Evolutionary conservation across 1,140 invertebrate genomes (phyloP), one percentile per base, ranked within the genome.

Genomic region (Drosophila willistoni): DNA sequence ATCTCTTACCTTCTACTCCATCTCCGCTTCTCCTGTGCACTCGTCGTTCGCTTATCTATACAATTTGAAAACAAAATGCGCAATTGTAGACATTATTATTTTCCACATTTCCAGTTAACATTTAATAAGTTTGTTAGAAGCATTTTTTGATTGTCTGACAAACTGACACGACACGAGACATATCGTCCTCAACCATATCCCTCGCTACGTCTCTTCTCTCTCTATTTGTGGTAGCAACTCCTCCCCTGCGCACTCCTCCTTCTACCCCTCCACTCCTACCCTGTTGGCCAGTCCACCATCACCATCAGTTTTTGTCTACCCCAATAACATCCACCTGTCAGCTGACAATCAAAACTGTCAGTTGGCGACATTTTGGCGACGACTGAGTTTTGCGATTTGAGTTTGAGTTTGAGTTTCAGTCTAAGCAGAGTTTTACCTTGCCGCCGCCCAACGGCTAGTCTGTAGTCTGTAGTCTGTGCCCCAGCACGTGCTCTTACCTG

Each of bases 321-420:
- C 14, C 47, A 56, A 59, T 51, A 25, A 68, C 67, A 57, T 69
- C 69, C 69, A 79, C 51, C 70, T 75, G 79, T 81, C 79, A 82
- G 60, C 76, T 87, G 83, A 69, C 79, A 87, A 83, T 83, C 76
- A 87, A 83, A 85, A 87, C 77, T 87, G 83, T 82, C 79, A 73
- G 66, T 71, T 41, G 73, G 66, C 73, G 73, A 79, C 72, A 66
- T 76, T 74, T 74, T 60, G 64, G 71, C 71, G 63, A 67, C 62
- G 63, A 67, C 55, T 44, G 63, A 55, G 62, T 51, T 51, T 51
- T 51, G 44, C 56, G 57, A 42, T 44, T 36, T 17, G 54, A 65
- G 61, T 54, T 61, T 29, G 29, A 29, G 29, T 29, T 29, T 29
- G 29, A 29, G 29, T 36, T 36, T 74, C 47, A 64, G 66, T 68